A percentile compares a stretch with the other conserved stretches of the same genome.
Conservation (phyloP, 2,888 invertebrate species). For the Amiota communis region DNA sequence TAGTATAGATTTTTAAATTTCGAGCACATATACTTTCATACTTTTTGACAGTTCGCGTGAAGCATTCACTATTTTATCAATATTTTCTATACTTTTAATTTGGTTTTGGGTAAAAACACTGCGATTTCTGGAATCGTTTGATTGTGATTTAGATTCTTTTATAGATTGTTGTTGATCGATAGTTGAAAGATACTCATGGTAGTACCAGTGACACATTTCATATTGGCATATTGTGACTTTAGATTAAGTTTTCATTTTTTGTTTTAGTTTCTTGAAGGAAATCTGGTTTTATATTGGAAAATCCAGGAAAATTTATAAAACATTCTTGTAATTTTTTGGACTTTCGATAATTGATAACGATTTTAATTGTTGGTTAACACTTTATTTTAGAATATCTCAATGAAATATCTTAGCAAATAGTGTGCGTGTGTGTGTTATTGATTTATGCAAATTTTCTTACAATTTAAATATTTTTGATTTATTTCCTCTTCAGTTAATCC, state of each 20-base stretch:
- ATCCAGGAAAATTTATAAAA: background rate
- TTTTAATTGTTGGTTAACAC: too few relatives aligned
- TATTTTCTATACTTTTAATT: too few relatives aligned
- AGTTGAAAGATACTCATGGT: too few relatives aligned
- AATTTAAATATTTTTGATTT: background rate
- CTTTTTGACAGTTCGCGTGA: too few relatives aligned
- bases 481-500: background rate
- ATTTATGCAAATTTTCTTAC: background rate
- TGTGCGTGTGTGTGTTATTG: background rate
- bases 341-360: too few relatives aligned
- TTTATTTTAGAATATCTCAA: constrained; percentile 8
- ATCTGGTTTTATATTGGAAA: background rate
- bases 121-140: background rate
- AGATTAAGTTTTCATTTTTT: background rate
- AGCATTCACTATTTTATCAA: too few relatives aligned
- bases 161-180: too few relatives aligned
- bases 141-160: constrained; percentile 1
- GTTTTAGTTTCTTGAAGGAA: background rate
- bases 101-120: too few relatives aligned
- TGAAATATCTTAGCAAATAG: constrained; percentile 2
- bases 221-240: too few relatives aligned
- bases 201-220: too few relatives aligned
- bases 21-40: too few relatives aligned
- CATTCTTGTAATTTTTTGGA: background rate
- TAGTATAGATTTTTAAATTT: too few relatives aligned